A percentile compares a stretch with the other conserved stretches of the same genome.
phyloP scores from a whole-genome alignment of 1,140 invertebrate species.

The Drosophila elegans region DNA sequence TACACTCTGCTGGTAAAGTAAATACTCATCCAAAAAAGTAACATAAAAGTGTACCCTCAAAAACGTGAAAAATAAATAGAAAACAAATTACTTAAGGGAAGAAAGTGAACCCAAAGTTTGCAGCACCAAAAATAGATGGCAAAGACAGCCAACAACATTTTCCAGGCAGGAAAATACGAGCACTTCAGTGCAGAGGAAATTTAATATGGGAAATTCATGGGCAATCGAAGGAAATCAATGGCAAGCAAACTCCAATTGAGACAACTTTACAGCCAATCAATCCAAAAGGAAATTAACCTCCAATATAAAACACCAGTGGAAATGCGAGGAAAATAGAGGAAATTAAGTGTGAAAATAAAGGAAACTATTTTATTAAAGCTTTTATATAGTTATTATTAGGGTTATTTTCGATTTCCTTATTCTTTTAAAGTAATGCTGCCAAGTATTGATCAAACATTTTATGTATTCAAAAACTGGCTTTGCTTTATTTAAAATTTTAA shows the following conservation, averaged over 20 bases:
- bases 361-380: background rate
- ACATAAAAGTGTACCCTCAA: background rate
- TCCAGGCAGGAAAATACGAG: background rate
- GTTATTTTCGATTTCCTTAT: too few relatives aligned
- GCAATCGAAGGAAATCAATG: conserved; percentile 24
- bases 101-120: conserved; percentile 7
- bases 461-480: too few relatives aligned
- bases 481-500: too few relatives aligned
- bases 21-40: background rate
- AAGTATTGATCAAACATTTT: too few relatives aligned
- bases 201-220: conserved; percentile 26
- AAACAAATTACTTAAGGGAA: conserved; percentile 29
- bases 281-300: conserved; percentile 25
- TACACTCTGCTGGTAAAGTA: conserved; percentile 10
- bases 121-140: conserved; percentile 18
- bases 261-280: conserved; percentile 25
- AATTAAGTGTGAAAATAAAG: conserved; percentile 22
- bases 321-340: conserved; percentile 18
- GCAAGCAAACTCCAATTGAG: conserved; percentile 16
- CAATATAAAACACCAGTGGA: conserved; percentile 5
- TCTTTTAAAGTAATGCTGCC: too few relatives aligned
- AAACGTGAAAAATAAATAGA: conserved; percentile 8
- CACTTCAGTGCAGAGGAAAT: background rate
- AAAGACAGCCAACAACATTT: conserved; percentile 8
- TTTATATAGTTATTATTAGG: too few relatives aligned